Conservation (phyloP, 1,140 invertebrate genomes). For the Pseudomyrmex concolor region DNA sequence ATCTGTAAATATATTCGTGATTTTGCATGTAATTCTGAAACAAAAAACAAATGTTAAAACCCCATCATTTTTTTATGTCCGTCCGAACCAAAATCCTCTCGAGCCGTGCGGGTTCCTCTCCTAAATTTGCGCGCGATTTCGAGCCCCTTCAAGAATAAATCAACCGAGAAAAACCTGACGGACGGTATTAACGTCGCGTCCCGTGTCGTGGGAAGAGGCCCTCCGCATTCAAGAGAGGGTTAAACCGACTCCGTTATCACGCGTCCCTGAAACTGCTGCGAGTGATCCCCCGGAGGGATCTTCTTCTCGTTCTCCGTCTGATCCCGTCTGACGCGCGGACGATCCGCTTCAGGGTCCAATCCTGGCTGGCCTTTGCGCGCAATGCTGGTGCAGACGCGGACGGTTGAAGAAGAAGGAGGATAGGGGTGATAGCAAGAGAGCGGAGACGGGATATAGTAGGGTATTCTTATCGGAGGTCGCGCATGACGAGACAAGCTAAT, state of each 20-base stretch:
- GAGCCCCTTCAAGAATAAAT: slow-evolving; percentile 76
- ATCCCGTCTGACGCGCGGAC: slow-evolving; percentile 67
- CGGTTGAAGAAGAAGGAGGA: slow-evolving; percentile 44
- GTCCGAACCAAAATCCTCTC: too few relatives aligned
- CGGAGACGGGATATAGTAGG: slow-evolving; percentile 39
- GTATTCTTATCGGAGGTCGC: slow-evolving; percentile 77
- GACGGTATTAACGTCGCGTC: slow-evolving; percentile 79
- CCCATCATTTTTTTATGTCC: too few relatives aligned
- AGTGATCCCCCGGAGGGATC: slow-evolving; percentile 68
- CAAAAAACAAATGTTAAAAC: too few relatives aligned
- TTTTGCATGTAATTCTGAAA: too few relatives aligned
- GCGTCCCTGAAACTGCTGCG: slow-evolving; percentile 71
- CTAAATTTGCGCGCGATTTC: slow-evolving; percentile 53
- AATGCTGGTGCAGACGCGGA: slow-evolving; percentile 12
- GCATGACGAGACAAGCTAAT: slow-evolving; percentile 79
- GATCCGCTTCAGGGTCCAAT: slow-evolving; percentile 31
- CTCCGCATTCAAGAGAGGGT: slow-evolving; percentile 76
- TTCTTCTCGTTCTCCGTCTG: slow-evolving; percentile 71
- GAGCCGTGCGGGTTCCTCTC: not conserved
- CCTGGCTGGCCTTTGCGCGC: slow-evolving; percentile 20
- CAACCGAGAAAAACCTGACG: slow-evolving; percentile 80
- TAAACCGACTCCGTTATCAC: slow-evolving; percentile 78
- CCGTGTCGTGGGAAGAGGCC: slow-evolving; percentile 30
- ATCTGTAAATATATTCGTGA: too few relatives aligned
- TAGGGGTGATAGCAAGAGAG: not conserved